A percentile compares a stretch with the other conserved stretches of the same genome.
These are phyloP conservation scores for Holcopasites calliopsidis DNA, from an alignment of 1,140 invertebrate species.

Conservation along the genomic window DNA sequence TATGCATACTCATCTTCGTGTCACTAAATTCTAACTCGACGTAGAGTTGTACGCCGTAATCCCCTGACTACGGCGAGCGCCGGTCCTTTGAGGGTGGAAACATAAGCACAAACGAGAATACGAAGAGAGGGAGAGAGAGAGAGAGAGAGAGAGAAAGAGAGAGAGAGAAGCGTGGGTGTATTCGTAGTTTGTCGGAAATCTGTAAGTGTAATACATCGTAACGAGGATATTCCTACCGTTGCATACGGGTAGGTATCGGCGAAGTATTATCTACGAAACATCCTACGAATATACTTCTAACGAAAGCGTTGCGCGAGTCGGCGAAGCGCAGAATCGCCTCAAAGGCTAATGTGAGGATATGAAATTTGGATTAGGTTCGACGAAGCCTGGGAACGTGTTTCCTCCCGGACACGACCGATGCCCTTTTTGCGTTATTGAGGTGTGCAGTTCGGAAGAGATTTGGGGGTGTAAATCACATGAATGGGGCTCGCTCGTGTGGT, in stretches of 20 bases:
- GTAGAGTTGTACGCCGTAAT: slow-evolving; percentile 73
- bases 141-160: slow-evolving; percentile 49
- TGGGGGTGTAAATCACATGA: slow-evolving; percentile 19
- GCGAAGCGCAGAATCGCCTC: slow-evolving; percentile 35
- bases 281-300: neutral
- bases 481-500: slow-evolving; percentile 11
- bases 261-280: slow-evolving; percentile 43
- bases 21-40: slow-evolving; percentile 74
- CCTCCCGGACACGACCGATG: slow-evolving; percentile 9
- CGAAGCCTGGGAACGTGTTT: neutral
- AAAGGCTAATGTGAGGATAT: slow-evolving; percentile 65
- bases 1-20: slow-evolving; percentile 59
- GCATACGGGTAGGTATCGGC: neutral
- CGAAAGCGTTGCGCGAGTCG: neutral
- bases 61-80: slow-evolving; percentile 64
- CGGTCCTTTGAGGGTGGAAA: slow-evolving; percentile 73
- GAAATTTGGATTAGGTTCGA: slow-evolving; percentile 67
- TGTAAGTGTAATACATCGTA: slow-evolving; percentile 53
- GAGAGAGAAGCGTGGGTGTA: slow-evolving; percentile 34
- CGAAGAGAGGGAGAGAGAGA: slow-evolving; percentile 12
- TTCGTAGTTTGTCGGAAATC: slow-evolving; percentile 55
- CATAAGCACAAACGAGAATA: slow-evolving; percentile 35
- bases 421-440: slow-evolving; percentile 30
- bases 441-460: neutral
- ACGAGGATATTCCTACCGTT: slow-evolving; percentile 38